phyloP scores from a whole-genome alignment of 2,113 vertebrate species.

The Thomomys bottae region DNA sequence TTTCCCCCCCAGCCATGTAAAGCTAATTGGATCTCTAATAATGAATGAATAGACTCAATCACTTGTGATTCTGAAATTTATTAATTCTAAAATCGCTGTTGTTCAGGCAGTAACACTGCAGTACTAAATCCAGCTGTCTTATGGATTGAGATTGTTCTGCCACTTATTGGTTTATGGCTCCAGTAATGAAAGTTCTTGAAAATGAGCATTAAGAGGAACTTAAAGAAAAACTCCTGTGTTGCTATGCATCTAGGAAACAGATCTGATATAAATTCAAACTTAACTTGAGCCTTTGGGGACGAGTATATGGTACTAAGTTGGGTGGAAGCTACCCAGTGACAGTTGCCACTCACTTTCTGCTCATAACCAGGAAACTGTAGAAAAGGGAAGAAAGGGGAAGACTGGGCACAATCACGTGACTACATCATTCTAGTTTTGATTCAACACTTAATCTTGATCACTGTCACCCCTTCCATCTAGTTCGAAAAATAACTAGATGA shows the following conservation, averaged over 20 bases:
- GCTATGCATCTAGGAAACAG: not conserved
- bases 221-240: not conserved
- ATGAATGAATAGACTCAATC: not conserved
- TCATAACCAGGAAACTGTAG: not conserved
- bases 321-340: too few species aligned
- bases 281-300: not conserved
- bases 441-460: too few species aligned
- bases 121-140: not conserved
- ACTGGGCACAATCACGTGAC: not conserved
- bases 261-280: constrained; percentile 20
- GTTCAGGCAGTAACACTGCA: not conserved
- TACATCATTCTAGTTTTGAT: too few species aligned
- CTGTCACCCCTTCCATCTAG: too few species aligned
- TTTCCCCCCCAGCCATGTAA: not conserved
- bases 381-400: not conserved
- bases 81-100: not conserved
- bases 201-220: not conserved
- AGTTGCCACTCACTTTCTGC: too few species aligned
- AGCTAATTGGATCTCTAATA: not conserved
- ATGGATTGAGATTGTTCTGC: not conserved
- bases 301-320: not conserved
- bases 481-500: not conserved
- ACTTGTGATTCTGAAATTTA: constrained; percentile 4
- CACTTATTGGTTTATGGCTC: constrained; percentile 35
- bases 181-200: constrained; percentile 35